Evolutionary conservation across 2,797 vertebrate species (phyloP).

Genomic region (Hephaestus fuliginosus): DNA sequence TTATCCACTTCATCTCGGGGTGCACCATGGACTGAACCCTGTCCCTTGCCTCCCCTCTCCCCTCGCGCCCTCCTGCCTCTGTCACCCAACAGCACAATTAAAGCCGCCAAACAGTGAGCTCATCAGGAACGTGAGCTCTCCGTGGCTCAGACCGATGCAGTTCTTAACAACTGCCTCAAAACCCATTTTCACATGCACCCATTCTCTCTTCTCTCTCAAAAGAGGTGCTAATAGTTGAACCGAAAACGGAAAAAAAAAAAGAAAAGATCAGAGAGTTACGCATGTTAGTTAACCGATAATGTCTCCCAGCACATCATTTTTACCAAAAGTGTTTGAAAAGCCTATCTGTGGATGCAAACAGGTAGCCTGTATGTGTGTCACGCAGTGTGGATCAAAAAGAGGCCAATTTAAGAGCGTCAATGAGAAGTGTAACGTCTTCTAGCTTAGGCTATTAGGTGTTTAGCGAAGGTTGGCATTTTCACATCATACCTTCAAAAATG

Average conservation of each 20-base stretch:
- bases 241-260: not conserved
- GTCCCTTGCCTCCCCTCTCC: slow-evolving; percentile 48
- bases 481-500: slow-evolving; percentile 66
- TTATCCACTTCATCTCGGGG: slow-evolving; percentile 87
- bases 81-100: slow-evolving; percentile 66
- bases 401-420: slow-evolving; percentile 73
- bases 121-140: slow-evolving; percentile 69
- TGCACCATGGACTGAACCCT: slow-evolving; percentile 68
- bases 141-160: slow-evolving; percentile 39
- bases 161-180: slow-evolving; percentile 56
- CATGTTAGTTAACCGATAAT: slow-evolving; percentile 33
- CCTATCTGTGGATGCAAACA: slow-evolving; percentile 59
- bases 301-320: slow-evolving; percentile 51
- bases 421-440: slow-evolving; percentile 74
- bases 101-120: slow-evolving; percentile 73
- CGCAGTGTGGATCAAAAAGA: slow-evolving; percentile 72
- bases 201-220: slow-evolving; percentile 50
- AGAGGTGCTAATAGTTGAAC: slow-evolving; percentile 35
- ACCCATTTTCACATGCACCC: slow-evolving; percentile 56
- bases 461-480: slow-evolving; percentile 73
- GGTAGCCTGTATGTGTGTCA: slow-evolving; percentile 74
- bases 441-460: slow-evolving; percentile 72
- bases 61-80: slow-evolving; percentile 36
- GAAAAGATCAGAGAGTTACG: slow-evolving; percentile 42
- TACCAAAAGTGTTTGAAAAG: slow-evolving; percentile 48